Base-by-base conservation (phyloP, 1,140 invertebrate genomes). In the Pseudomyrmex gracilis region DNA sequence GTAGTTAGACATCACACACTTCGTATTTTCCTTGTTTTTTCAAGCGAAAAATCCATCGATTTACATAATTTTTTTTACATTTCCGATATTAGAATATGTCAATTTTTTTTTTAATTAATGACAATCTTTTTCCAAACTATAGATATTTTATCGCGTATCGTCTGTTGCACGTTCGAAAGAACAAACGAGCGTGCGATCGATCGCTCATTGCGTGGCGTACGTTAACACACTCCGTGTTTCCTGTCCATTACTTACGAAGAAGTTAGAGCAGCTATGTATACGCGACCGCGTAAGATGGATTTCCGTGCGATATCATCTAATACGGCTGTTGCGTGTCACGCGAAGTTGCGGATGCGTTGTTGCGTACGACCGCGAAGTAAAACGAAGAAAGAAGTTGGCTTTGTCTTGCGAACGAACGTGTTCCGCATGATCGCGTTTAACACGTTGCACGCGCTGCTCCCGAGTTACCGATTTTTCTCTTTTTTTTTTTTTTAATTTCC, bases 291-390 rank as follows among this genome's bases (percentile, higher is more conserved):
- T 71, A 55, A 82, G 49, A 71, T 20, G 78, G 15, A 58, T 58
- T 70, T 64, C 68, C 76, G 77, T 12, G 49, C 61, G 76, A 63
- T 63, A 85, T 55, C 55, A 71, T 67, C 43, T 78, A 63, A 51
- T 68, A 34, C 13, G 49, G 1, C 10, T 53, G 47, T 34, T 58
- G 12, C 55, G 22, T 71, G 76, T 71, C 76, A 80, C 66, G 76
- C 55, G 53, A 78, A 57, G 57, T 47, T 13, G 49, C 49, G 15
- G 67, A 34, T 22, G 15, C 58, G 13, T 5, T 22, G 47, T 68
- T 64, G 10, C 34, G 74, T 70, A 34, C 5, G 43, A 34, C 10
- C 43, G 20, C 76, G 20, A 24, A 45, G 43, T 20, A 20, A 57
- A 51, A 15, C 15, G 20, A 47, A 13, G 13, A 45, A 47, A 13